phyloP scores from a whole-genome alignment of 2,797 vertebrate species.

The Coendou prehensilis region DNA sequence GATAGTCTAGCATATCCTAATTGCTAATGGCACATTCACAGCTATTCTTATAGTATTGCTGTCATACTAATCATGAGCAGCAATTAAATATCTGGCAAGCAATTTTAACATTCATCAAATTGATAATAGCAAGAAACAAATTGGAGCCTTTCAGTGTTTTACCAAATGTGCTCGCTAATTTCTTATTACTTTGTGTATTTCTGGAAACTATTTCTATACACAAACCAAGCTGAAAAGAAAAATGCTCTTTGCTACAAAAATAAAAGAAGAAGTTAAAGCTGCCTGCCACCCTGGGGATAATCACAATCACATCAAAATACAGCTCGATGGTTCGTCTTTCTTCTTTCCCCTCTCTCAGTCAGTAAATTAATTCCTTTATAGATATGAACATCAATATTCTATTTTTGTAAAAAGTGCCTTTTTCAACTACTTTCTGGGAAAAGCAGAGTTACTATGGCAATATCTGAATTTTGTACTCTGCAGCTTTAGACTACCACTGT shows the following conservation, averaged over 20 bases:
- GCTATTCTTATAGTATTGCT: constrained; percentile 70
- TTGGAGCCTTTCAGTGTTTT: constrained; percentile 85
- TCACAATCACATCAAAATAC: constrained; percentile 80
- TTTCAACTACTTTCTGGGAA: constrained; percentile 80
- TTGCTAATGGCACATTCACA: constrained; percentile 73
- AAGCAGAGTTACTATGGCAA: constrained; percentile 81
- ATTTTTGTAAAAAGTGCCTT: constrained; percentile 84
- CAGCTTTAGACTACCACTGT: constrained; percentile 77
- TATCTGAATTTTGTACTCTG: constrained; percentile 65
- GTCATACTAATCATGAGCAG: constrained; percentile 78
- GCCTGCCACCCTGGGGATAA: constrained; percentile 76
- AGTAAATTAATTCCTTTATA: constrained; percentile 86
- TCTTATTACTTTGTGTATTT: constrained; percentile 81
- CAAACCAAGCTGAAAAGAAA: constrained; percentile 75
- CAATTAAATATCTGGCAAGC: constrained; percentile 82
- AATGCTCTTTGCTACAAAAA: constrained; percentile 83
- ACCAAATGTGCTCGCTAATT: constrained; percentile 83
- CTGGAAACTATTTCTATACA: constrained; percentile 82
- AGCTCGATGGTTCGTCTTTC: constrained; percentile 73
- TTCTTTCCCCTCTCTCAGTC: constrained; percentile 83
- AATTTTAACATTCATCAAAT: constrained; percentile 88
- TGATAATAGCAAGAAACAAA: constrained; percentile 86
- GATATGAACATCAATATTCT: constrained; percentile 85
- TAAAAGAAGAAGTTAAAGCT: constrained; percentile 72
- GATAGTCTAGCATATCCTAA: constrained; percentile 76